These are phyloP conservation scores for Acanthoscelides obtectus DNA, from an alignment of 2,888 invertebrate species.

Conservation along the genomic window DNA sequence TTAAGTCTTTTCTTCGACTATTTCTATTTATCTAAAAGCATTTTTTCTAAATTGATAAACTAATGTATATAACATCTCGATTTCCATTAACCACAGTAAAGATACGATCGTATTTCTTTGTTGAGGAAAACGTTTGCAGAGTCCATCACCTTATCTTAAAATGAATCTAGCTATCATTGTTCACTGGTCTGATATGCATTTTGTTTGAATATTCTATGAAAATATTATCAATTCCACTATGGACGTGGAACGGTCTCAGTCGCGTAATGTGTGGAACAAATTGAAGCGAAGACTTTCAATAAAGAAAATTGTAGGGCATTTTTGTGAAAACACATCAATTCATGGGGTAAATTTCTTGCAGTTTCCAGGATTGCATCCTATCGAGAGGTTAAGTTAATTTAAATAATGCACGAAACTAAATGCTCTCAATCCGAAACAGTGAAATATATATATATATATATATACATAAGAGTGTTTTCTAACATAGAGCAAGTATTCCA, in stretches of 20 bases:
- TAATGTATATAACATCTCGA: not conserved
- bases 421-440: no score
- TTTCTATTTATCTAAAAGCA: not conserved
- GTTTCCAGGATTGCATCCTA: conserved; percentile 25
- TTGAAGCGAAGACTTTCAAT: not conserved
- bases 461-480: no score
- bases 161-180: not conserved
- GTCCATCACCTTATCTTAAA: not conserved
- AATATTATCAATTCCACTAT: not conserved
- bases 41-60: not conserved
- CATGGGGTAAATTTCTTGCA: conserved; percentile 36
- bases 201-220: not conserved
- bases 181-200: not conserved
- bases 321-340: conserved; percentile 37
- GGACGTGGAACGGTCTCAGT: not conserved
- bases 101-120: not conserved
- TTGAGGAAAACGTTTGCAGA: not conserved
- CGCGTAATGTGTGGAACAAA: no score
- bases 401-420: no score
- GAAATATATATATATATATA: no score
- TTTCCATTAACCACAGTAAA: not conserved
- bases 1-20: no score
- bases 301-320: conserved; percentile 9
- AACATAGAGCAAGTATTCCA: no score
- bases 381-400: conserved; percentile 27